Percentiles rank a stretch among this genome's conserved stretches.
Evolutionary conservation across 2,113 vertebrate genomes (phyloP).

Genomic region (Rhabdomys dilectus): DNA sequence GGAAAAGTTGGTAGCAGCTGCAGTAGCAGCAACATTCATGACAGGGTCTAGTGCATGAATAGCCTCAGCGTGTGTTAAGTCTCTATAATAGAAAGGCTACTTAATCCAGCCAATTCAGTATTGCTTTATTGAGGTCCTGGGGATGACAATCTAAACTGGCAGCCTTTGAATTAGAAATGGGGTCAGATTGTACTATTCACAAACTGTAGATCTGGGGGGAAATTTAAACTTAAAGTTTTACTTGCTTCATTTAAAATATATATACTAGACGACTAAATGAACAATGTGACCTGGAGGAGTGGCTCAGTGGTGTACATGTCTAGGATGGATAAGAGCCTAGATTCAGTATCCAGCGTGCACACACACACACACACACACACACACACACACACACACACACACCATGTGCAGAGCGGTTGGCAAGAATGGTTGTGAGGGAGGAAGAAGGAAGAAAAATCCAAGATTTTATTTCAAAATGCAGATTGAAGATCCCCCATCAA

Average conservation of each 20-base stretch:
- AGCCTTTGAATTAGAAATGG: conserved; percentile 18
- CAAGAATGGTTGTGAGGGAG: neutral
- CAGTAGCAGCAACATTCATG: neutral
- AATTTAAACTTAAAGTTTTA: conserved; percentile 10
- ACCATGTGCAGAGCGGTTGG: too few species aligned
- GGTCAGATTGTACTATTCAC: neutral
- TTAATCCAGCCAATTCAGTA: neutral
- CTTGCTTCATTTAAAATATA: neutral
- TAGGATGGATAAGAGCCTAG: neutral
- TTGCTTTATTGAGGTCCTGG: neutral
- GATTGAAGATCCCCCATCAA: neutral
- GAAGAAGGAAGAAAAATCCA: neutral
- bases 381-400: neutral
- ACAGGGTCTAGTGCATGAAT: neutral
- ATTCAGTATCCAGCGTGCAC: neutral
- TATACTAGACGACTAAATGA: neutral
- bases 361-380: neutral
- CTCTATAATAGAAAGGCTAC: conserved; percentile 49
- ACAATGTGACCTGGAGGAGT: neutral
- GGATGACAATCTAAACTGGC: neutral
- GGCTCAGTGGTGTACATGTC: neutral
- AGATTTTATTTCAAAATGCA: neutral
- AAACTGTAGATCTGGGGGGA: neutral
- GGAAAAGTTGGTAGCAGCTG: neutral
- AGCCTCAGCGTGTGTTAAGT: neutral